phyloP scores from a whole-genome alignment of 2,113 vertebrate species.

The Sinosuthora webbiana region DNA sequence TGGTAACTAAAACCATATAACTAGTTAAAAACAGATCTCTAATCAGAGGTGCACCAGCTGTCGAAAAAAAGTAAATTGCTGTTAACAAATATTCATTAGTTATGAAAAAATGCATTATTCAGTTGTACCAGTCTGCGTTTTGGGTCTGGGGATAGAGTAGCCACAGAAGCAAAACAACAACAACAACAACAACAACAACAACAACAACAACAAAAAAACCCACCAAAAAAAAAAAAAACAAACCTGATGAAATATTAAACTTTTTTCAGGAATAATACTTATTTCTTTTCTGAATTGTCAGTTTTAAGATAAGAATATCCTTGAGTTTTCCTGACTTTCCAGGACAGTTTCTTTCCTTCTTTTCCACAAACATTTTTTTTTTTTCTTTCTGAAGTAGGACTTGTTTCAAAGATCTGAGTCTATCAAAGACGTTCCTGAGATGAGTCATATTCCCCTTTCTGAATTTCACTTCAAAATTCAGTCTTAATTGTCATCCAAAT shows the following conservation, averaged over 20 bases:
- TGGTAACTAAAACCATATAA: not conserved
- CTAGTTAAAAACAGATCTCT: not conserved
- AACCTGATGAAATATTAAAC: not conserved
- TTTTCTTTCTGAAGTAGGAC: not conserved
- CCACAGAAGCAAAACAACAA: not conserved
- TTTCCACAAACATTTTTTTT: not conserved
- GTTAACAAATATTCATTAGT: not conserved
- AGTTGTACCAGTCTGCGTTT: not conserved
- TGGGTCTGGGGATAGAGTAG: not conserved
- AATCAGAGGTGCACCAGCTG: not conserved
- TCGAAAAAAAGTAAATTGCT: not conserved
- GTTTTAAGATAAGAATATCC: not conserved
- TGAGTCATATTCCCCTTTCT: constrained; percentile 1
- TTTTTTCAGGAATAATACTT: not conserved
- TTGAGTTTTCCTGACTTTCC: not conserved
- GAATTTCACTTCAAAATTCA: not conserved
- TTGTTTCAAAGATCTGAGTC: not conserved
- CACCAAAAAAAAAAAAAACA: not conserved
- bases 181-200: no score
- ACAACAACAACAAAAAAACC: no score
- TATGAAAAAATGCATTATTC: not conserved
- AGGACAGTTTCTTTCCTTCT: not conserved
- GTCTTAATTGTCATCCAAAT: not conserved
- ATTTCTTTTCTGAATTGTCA: not conserved
- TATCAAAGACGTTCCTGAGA: not conserved